These are phyloP conservation scores for Perodicticus potto DNA, from an alignment of 2,797 vertebrate genomes.

Conservation along the genomic window DNA sequence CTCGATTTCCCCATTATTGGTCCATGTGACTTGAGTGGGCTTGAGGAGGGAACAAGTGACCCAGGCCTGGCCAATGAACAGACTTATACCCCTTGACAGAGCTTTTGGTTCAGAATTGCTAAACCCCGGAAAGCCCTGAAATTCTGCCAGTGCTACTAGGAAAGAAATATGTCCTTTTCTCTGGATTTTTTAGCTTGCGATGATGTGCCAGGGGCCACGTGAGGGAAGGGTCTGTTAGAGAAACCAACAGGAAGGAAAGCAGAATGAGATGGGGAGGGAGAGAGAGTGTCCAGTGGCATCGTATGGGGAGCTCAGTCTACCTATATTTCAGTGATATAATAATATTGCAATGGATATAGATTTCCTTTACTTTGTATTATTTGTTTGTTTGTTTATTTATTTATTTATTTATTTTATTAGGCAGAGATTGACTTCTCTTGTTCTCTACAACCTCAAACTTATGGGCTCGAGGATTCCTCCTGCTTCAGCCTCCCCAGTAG, in stretches of 20 bases:
- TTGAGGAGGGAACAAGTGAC: background rate
- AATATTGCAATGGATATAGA: no score
- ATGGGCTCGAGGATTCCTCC: no score
- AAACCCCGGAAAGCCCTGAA: background rate
- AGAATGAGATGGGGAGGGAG: background rate
- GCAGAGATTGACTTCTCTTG: no score
- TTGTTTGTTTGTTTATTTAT: no score
- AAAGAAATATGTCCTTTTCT: background rate
- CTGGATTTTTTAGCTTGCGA: background rate
- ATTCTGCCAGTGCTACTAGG: background rate
- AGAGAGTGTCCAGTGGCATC: background rate
- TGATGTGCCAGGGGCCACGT: accelerated
- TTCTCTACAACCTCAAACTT: no score
- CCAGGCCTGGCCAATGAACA: background rate
- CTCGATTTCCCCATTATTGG: background rate
- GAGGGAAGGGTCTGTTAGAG: background rate
- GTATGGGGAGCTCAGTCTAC: background rate
- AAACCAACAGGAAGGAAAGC: background rate
- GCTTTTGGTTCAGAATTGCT: background rate
- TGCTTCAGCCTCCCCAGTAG: no score
- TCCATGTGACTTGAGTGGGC: background rate
- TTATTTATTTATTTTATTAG: no score
- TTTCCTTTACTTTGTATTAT: no score
- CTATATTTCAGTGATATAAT: background rate
- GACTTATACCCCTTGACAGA: background rate